Percentiles rank a stretch among this genome's conserved stretches.
phyloP scores from a whole-genome alignment of 2,888 invertebrate species.

The Polyommatus icarus region DNA sequence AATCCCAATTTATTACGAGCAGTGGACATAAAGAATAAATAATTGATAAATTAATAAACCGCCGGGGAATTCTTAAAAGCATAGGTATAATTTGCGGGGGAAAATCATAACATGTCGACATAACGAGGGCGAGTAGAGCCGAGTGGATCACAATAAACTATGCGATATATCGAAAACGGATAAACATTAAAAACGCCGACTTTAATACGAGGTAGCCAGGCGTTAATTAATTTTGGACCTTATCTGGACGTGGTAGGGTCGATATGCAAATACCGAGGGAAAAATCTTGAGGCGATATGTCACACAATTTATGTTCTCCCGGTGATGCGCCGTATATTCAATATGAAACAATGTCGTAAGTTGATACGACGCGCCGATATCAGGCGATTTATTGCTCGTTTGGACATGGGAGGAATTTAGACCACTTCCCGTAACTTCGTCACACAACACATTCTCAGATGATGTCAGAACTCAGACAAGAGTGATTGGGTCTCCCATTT shows the following conservation, averaged over 20 bases:
- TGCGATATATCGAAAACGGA: conserved; percentile 44
- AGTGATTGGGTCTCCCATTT: background rate
- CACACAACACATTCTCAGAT: background rate
- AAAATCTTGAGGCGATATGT: conserved; percentile 65
- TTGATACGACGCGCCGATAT: conserved; percentile 71
- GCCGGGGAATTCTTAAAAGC: conserved; percentile 11
- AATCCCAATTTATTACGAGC: background rate
- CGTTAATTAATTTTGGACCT: conserved; percentile 48
- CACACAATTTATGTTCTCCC: conserved; percentile 72
- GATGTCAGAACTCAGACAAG: background rate
- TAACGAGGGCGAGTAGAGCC: conserved; percentile 5
- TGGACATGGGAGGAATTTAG: background rate
- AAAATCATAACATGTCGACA: conserved; percentile 9
- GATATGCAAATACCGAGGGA: conserved; percentile 32
- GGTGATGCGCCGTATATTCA: conserved; percentile 63
- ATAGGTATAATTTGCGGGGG: conserved; percentile 12
- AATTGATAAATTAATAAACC: conserved; percentile 30
- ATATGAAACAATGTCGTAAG: conserved; percentile 75
- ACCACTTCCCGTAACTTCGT: background rate
- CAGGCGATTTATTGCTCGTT: conserved; percentile 63
- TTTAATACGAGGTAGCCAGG: conserved; percentile 65
- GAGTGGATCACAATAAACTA: conserved; percentile 24
- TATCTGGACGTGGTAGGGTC: conserved; percentile 49
- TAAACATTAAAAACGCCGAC: conserved; percentile 67
- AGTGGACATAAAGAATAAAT: background rate